Conservation (phyloP, 2,113 vertebrate species). For the Hipposideros armiger region DNA sequence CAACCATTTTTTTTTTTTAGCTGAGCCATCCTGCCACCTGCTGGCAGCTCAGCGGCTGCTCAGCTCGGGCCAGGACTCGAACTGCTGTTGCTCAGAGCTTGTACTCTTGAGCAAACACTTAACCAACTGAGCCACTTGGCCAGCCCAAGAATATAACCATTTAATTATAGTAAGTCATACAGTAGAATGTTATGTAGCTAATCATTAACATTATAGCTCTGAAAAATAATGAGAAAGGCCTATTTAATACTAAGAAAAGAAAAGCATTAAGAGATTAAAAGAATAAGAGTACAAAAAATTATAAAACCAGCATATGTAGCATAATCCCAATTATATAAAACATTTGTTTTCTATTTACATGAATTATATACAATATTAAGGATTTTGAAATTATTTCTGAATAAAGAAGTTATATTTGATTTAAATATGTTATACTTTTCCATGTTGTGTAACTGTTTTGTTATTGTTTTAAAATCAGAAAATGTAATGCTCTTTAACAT, state of each 20-base stretch:
- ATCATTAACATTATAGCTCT: constrained; percentile 13
- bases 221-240: neutral
- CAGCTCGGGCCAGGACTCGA: too few species aligned
- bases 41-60: too few species aligned
- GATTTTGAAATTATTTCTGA: neutral
- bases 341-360: neutral
- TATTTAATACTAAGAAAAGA: neutral
- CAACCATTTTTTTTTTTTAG: neutral
- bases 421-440: neutral
- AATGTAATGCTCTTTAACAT: neutral
- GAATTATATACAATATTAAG: neutral
- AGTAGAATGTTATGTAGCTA: neutral
- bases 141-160: neutral
- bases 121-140: too few species aligned
- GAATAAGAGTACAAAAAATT: neutral
- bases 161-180: neutral
- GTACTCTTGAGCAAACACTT: too few species aligned
- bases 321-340: neutral
- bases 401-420: neutral
- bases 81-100: too few species aligned
- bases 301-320: neutral
- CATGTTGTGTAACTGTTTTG: neutral
- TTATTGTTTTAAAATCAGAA: constrained; percentile 8
- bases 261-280: neutral
- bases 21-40: too few species aligned